Base-by-base conservation (phyloP, 1,140 invertebrate species). In the Drosophila obscura region DNA sequence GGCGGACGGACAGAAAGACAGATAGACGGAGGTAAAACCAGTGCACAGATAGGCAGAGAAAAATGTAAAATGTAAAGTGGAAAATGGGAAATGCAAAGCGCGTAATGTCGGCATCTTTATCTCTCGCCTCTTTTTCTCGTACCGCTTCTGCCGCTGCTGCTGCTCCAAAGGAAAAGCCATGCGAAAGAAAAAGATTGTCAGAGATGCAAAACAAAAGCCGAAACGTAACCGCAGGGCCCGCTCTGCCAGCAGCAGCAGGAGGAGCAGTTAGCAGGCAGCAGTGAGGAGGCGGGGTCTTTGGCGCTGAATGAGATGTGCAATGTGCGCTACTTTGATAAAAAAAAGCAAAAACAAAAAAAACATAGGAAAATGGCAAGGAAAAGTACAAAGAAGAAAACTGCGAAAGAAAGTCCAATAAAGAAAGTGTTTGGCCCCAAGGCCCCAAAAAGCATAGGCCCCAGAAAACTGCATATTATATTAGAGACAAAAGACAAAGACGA, bases 341-440 rank as follows among this genome's bases (percentile, higher is more conserved):
- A 24, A 24, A 22, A 22, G 2, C 1, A 22, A 22, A 22, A 1
- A 22, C 16, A 22, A 57, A 5, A 41, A 22, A 73, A 41, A 53
- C 31, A 71, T 56, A 57, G 55, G 49, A 46, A 66, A 56, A 50
- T 62, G 52, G 57, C 59, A 53, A 53, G 55, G 8, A 51, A 35
- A 35, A 53, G 51, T 44, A 35, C 61, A 57, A 60, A 73, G 57
- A 75, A 73, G 60, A 75, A 80, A 51, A 39, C 35, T 39, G 35
- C 65, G 51, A 75, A 81, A 81, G 80, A 83, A 83, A 84, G 80
- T 84, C 64, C 71, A 77, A 78, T 81, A 60, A 77, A 87, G 82
- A 87, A 87, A 87, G 82, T 87, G 82, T 87, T 75, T 87, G 78
- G 82, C 82, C 78, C 60, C 61, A 69, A 81, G 78, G 81, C 80